phyloP scores from a whole-genome alignment of 35 echinoderm and acorn worm species.

The Ophiothrix spiculata region DNA sequence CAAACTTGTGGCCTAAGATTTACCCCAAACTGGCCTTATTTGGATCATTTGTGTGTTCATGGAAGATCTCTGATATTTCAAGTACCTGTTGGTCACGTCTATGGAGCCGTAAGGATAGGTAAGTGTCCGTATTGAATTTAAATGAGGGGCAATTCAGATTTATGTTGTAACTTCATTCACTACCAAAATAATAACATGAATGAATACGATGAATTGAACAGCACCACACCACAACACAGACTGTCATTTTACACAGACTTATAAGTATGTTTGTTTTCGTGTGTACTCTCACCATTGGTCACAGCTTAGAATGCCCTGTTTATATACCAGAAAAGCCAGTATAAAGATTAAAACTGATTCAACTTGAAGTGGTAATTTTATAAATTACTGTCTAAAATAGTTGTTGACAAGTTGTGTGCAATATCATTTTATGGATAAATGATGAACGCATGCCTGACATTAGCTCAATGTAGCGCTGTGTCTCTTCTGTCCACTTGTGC shows the following conservation, averaged over 20 bases:
- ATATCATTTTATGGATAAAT: no score
- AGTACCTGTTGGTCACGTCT: neutral
- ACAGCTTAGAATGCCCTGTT: no score
- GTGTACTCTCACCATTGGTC: neutral
- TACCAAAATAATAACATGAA: neutral
- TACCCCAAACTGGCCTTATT: neutral
- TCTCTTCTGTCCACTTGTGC: no score
- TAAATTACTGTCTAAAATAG: no score
- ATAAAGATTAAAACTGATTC: no score
- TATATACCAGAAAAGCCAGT: no score
- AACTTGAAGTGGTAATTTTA: no score
- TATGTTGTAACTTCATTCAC: neutral
- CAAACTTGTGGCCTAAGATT: neutral
- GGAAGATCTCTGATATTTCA: neutral
- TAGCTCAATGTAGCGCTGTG: no score
- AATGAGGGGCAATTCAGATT: neutral
- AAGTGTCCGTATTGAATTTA: neutral
- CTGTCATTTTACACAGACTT: neutral
- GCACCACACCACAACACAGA: no score
- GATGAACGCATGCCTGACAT: no score
- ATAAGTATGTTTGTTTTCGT: neutral
- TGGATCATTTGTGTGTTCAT: neutral
- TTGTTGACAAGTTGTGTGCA: no score
- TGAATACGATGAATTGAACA: neutral
- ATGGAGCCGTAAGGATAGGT: neutral